A percentile compares a stretch with the other conserved stretches of the same genome.
Conservation (phyloP, 2,113 vertebrate genomes). For the Zosterops pallidus region DNA sequence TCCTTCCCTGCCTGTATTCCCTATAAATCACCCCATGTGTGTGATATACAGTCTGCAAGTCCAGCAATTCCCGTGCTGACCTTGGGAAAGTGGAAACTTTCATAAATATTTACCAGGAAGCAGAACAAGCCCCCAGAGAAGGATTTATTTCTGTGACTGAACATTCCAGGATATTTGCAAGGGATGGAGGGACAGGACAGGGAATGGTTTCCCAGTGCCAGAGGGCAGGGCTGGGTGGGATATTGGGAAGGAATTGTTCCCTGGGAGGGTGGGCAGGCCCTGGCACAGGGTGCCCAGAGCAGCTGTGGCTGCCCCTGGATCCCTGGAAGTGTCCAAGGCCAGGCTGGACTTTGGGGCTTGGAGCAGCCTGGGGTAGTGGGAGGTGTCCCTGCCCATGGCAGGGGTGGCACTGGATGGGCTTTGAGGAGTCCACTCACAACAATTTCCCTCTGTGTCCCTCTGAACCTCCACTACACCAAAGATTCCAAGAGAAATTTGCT, state of each 20-base stretch:
- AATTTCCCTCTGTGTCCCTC: background rate
- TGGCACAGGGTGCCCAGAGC: background rate
- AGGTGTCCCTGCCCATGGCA: background rate
- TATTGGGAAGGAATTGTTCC: background rate
- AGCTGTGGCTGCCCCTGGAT: background rate
- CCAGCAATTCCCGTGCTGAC: background rate
- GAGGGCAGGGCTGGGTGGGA: background rate
- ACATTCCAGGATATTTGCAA: background rate
- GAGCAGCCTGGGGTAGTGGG: background rate
- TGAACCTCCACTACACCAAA: background rate
- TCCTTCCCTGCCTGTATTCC: background rate
- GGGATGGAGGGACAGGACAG: fast-evolving
- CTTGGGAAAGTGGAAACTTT: background rate
- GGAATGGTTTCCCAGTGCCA: background rate
- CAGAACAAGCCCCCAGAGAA: background rate
- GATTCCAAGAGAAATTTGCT: background rate
- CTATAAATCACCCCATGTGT: background rate
- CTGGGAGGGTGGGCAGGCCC: background rate
- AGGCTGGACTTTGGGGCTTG: background rate
- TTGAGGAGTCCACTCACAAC: background rate
- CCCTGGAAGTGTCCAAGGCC: background rate
- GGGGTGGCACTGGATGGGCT: fast-evolving
- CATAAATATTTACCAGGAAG: background rate
- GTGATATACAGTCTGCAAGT: background rate
- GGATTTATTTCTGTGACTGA: background rate